Evolutionary conservation across 2,797 vertebrate species (phyloP), one percentile per base, ranked within the genome.

Genomic region (Sus cebifrons): DNA sequence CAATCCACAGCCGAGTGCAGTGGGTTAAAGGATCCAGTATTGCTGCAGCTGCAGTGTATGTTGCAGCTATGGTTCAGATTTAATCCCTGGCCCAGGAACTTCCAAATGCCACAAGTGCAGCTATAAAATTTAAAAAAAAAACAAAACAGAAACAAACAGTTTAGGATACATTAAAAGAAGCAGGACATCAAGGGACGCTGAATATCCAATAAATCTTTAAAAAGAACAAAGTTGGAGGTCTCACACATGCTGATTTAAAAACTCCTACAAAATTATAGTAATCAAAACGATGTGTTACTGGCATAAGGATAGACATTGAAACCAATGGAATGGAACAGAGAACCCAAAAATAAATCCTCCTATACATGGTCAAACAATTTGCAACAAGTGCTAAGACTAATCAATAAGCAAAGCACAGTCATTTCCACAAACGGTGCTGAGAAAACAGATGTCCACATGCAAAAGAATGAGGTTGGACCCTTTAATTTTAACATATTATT

Each of bases 241-340:
- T 85, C 40, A 64, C 3, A 44, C 18, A 86, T 82, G 32, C 86
- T 78, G 68, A 91, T 95, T 92, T 92, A 83, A 79, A 87, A 94
- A 89, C 62, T 88, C 40, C 64, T 94, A 23, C 65, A 92, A 92
- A 96, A 58, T 27, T 92, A 25, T 5, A 65, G 36, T 64, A 91
- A 74, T 54, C 58, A 60, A 87, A 92, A 64, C 1, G 17, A 25
- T 88, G 21, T 73, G 67, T 52, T 2, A 18, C 25, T 62, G 21
- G 27, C 62, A 71, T 82, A 73, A 90, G 65, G 64, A 21, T 49
- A 91, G 64, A 82, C 73, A 87, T 27, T 44, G 13, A 77, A 40
- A 71, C 68, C 62, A 85, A n/a, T 14, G 12, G 23, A 64, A 40
- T 2, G 88, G 52, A 90, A 78, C 10, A 36, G 32, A 71, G 16